Evolutionary conservation across 2,888 invertebrate species (phyloP).

Genomic region (Sussaba pulchella): DNA sequence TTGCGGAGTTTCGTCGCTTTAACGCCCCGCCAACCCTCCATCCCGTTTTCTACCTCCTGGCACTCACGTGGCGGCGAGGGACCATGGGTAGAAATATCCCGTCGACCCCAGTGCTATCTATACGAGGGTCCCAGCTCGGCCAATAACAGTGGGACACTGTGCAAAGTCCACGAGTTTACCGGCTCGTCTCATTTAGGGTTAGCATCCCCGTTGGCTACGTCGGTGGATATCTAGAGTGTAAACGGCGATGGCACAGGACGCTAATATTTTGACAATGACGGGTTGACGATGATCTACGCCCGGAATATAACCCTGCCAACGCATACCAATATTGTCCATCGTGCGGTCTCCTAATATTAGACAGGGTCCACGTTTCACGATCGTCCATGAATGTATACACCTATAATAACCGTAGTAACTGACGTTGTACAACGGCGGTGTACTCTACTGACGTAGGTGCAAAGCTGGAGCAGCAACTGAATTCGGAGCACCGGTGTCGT

Average conservation of each 20-base stretch:
- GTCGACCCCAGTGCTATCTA: slow-evolving; percentile 60
- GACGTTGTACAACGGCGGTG: slow-evolving; percentile 1
- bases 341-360: slow-evolving; percentile 39
- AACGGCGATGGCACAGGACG: slow-evolving; percentile 39
- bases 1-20: slow-evolving; percentile 1
- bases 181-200: slow-evolving; percentile 65
- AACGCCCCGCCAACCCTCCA: not conserved
- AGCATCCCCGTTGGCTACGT: slow-evolving; percentile 35
- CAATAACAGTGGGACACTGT: slow-evolving; percentile 66
- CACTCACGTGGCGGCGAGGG: slow-evolving; percentile 43
- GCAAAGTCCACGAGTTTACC: slow-evolving; percentile 62
- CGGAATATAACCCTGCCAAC: slow-evolving; percentile 12
- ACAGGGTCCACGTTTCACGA: slow-evolving; percentile 35
- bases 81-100: too few species aligned
- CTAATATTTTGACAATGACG: slow-evolving; percentile 70
- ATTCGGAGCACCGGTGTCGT: not conserved
- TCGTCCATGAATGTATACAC: slow-evolving; percentile 32
- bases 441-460: slow-evolving; percentile 33
- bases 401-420: slow-evolving; percentile 8
- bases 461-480: slow-evolving; percentile 30
- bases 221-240: slow-evolving; percentile 41
- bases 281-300: slow-evolving; percentile 62
- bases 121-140: slow-evolving; percentile 60
- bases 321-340: slow-evolving; percentile 50
- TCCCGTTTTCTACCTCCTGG: slow-evolving; percentile 26